Evolutionary conservation across 2,797 vertebrate genomes (phyloP).

Genomic region (Apodemus agrarius): DNA sequence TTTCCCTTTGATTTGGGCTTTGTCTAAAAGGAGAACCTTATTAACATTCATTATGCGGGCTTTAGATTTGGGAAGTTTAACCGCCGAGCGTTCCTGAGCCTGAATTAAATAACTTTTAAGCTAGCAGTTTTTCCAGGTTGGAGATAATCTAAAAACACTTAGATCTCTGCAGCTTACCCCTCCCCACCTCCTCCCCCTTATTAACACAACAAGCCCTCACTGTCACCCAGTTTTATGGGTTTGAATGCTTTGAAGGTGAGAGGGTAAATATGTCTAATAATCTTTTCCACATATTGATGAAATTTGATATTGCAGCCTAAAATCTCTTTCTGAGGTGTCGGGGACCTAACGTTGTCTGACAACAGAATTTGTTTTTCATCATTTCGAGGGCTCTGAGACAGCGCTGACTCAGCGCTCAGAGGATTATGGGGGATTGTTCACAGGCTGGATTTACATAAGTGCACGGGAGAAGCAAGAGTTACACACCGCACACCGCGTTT

Average conservation of each 20-base stretch:
- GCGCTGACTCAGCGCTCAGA: background rate
- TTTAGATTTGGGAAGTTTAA: constrained; percentile 3
- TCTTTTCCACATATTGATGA: constrained; percentile 12
- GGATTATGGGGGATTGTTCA: background rate
- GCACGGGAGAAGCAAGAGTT: background rate
- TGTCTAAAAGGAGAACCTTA: background rate
- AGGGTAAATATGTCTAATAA: constrained; percentile 11
- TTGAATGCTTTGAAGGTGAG: background rate
- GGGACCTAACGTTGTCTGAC: constrained; percentile 2
- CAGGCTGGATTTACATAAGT: background rate
- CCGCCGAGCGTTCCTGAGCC: background rate
- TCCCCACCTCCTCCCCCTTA: background rate
- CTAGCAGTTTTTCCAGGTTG: background rate
- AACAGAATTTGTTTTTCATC: constrained; percentile 41
- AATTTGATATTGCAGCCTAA: constrained; percentile 42
- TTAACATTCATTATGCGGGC: background rate
- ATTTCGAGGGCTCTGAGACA: constrained; percentile 9
- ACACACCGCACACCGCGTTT: background rate
- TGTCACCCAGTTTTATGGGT: background rate
- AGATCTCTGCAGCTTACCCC: background rate
- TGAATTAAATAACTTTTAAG: constrained; percentile 39
- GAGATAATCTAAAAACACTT: background rate
- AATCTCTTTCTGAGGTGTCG: constrained; percentile 21
- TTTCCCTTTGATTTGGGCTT: constrained; percentile 54
- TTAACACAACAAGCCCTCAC: background rate